phyloP scores from a whole-genome alignment of 2,888 invertebrate species.

The Sarcophaga variegata region DNA sequence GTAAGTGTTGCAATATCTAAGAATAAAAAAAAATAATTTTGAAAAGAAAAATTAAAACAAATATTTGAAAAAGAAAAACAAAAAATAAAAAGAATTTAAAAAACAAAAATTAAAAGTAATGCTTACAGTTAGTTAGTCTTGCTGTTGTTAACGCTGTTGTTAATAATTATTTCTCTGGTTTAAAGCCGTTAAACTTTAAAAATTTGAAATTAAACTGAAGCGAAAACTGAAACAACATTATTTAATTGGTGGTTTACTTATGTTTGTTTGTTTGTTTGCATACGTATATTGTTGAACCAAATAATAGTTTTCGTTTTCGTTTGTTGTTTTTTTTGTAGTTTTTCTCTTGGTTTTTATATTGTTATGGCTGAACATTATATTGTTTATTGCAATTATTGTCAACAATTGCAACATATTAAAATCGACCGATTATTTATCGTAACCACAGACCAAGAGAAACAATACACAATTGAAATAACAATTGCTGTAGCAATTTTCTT shows the following conservation, averaged over 20 bases:
- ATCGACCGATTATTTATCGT: slow-evolving; percentile 35
- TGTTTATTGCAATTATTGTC: slow-evolving; percentile 44
- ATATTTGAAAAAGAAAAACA: background rate
- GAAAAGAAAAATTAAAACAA: slow-evolving; percentile 26
- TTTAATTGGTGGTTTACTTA: slow-evolving; percentile 50
- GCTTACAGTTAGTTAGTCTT: background rate
- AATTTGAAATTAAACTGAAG: slow-evolving; percentile 43
- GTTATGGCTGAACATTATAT: background rate
- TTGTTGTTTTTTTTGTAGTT: background rate
- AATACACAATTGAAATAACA: slow-evolving; percentile 22
- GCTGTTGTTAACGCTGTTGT: slow-evolving; percentile 19
- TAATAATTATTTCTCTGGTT: background rate
- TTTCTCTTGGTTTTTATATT: background rate
- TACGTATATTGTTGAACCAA: slow-evolving; percentile 1
- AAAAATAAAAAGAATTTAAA: slow-evolving; percentile 24
- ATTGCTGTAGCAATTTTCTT: background rate
- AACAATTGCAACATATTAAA: slow-evolving; percentile 66
- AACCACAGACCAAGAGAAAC: slow-evolving; percentile 32
- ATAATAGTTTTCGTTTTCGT: background rate
- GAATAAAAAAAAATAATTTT: slow-evolving; percentile 10
- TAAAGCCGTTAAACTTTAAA: slow-evolving; percentile 66
- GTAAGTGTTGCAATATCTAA: slow-evolving; percentile 48
- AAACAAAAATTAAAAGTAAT: background rate
- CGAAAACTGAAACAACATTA: slow-evolving; percentile 32
- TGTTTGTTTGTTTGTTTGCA: slow-evolving; percentile 29